Conservation (phyloP, 2,113 vertebrate species). For the Rynchops niger region DNA sequence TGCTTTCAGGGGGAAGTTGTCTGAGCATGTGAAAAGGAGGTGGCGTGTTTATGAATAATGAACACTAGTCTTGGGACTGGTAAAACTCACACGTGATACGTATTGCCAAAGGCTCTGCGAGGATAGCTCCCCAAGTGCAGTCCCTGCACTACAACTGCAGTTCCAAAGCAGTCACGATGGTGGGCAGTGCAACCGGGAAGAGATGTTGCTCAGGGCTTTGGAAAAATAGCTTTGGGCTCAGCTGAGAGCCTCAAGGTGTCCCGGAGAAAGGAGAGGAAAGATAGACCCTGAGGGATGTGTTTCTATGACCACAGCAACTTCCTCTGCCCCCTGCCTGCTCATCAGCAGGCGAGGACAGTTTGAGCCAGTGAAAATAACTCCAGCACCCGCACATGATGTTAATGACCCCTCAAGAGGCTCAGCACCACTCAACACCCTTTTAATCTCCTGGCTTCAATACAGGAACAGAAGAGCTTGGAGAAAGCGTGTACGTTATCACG, state of each 20-base stretch:
- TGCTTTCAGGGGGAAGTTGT: not conserved
- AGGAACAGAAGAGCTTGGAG: not conserved
- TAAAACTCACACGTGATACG: not conserved
- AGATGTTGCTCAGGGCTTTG: not conserved
- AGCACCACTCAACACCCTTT: conserved; percentile 33
- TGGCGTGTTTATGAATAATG: not conserved
- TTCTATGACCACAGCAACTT: not conserved
- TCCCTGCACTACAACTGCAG: not conserved
- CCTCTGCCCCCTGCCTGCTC: not conserved
- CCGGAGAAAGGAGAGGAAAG: not conserved
- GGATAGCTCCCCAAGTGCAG: not conserved
- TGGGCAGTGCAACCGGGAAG: not conserved
- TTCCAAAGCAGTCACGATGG: not conserved
- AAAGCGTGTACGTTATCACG: not conserved
- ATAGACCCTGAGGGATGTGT: not conserved
- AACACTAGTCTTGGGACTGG: not conserved
- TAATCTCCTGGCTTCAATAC: not conserved
- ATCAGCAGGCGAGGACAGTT: not conserved
- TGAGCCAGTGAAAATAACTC: conserved; percentile 26
- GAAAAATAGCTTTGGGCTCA: not conserved
- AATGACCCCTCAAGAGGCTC: conserved; percentile 28
- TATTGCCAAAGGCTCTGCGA: not conserved
- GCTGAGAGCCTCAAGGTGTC: not conserved
- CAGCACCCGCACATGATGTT: not conserved
- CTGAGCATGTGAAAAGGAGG: conserved; percentile 7